A percentile compares a stretch with the other conserved stretches of the same genome.
Conservation (phyloP, 2,888 invertebrate genomes). For the Byasa hedistus region DNA sequence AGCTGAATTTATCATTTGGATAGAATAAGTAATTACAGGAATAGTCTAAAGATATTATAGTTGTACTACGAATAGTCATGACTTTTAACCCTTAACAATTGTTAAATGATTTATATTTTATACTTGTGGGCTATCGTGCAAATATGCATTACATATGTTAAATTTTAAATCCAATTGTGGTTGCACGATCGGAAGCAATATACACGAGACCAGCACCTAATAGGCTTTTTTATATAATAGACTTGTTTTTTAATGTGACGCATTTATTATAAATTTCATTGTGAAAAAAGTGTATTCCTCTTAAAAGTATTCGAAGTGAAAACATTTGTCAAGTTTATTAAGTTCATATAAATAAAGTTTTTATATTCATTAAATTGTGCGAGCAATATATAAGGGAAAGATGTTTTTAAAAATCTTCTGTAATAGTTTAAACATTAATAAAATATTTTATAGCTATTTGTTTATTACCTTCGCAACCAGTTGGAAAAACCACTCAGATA, state of each 20-base stretch:
- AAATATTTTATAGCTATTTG: not conserved
- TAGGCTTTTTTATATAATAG: not conserved
- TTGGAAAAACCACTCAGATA: not conserved
- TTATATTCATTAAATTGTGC: too few species aligned
- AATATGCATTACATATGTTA: not conserved
- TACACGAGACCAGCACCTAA: not conserved
- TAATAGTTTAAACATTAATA: too few species aligned
- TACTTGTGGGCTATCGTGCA: conserved; percentile 2
- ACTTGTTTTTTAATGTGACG: not conserved
- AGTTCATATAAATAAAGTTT: too few species aligned
- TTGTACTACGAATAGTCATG: not conserved
- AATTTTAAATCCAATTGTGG: not conserved
- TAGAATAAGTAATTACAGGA: too few species aligned
- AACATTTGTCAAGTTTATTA: not conserved
- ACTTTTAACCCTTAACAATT: not conserved
- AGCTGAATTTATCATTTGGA: too few species aligned
- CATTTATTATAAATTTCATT: not conserved
- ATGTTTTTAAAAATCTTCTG: too few species aligned
- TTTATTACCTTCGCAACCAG: not conserved
- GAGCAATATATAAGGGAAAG: too few species aligned
- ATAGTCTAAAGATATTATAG: not conserved
- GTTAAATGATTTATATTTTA: not conserved
- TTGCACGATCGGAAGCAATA: not conserved
- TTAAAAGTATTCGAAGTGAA: not conserved
- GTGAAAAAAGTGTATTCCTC: not conserved